Percentiles rank a stretch among this genome's conserved stretches.
phyloP scores from a whole-genome alignment of 2,888 invertebrate species.

The Cerastoderma edule region DNA sequence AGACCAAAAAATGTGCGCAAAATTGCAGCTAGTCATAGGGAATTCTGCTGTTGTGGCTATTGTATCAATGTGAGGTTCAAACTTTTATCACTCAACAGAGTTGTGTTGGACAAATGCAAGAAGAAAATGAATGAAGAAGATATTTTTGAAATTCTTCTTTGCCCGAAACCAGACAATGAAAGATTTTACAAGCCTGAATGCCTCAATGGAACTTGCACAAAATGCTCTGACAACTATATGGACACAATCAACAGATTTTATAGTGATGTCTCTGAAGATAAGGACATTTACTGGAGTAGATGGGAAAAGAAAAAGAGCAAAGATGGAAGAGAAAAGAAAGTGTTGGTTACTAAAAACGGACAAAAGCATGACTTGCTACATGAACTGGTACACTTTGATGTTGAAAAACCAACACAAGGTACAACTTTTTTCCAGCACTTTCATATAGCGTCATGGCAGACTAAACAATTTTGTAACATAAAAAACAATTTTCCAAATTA shows the following conservation, averaged over 20 bases:
- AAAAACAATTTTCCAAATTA: slow-evolving; percentile 36
- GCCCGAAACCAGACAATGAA: slow-evolving; percentile 34
- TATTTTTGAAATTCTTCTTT: slow-evolving; percentile 30
- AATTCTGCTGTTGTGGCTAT: slow-evolving; percentile 37
- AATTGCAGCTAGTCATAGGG: slow-evolving; percentile 20
- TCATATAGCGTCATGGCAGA: slow-evolving; percentile 52
- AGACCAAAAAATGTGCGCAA: slow-evolving; percentile 33
- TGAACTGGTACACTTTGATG: slow-evolving; percentile 38
- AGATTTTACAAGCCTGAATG: slow-evolving; percentile 31
- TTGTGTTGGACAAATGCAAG: slow-evolving; percentile 13
- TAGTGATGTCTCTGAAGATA: slow-evolving; percentile 15
- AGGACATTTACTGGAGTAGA: slow-evolving; percentile 30
- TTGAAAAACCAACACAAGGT: slow-evolving; percentile 39
- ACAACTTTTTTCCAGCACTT: slow-evolving; percentile 38
- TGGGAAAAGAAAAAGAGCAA: slow-evolving; percentile 26
- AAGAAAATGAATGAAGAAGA: slow-evolving; percentile 42
- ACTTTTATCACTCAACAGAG: slow-evolving; percentile 23
- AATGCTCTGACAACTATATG: slow-evolving; percentile 30
- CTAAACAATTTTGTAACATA: slow-evolving; percentile 40
- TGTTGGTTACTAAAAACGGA: slow-evolving; percentile 34
- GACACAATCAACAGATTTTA: slow-evolving; percentile 22
- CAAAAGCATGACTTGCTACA: slow-evolving; percentile 24
- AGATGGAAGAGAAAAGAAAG: slow-evolving; percentile 25
- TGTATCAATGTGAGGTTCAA: slow-evolving; percentile 36
- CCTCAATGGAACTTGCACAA: slow-evolving; percentile 30